Conservation (phyloP, 2,797 vertebrate species). For the Chloroceryle amazona region DNA sequence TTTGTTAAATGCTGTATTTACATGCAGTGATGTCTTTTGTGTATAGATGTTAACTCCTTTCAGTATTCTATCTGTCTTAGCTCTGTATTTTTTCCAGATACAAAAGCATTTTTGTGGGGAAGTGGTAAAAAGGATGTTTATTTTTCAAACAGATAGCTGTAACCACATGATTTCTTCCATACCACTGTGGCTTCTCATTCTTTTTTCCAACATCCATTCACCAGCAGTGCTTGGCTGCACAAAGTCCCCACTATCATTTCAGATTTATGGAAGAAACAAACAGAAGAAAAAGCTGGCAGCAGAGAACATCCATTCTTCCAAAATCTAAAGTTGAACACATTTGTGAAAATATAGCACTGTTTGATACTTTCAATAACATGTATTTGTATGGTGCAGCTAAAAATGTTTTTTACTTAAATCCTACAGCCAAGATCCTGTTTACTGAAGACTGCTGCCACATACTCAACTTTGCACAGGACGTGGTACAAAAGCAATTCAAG, state of each 20-base stretch:
- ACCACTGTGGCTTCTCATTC: constrained; percentile 25
- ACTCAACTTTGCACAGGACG: background rate
- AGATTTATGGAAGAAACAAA: constrained; percentile 50
- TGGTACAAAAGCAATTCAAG: background rate
- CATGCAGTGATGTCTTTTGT: background rate
- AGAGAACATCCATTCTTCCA: constrained; percentile 19
- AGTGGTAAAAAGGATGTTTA: constrained; percentile 53
- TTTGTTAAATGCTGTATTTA: background rate
- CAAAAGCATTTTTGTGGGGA: constrained; percentile 27
- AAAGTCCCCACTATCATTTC: background rate
- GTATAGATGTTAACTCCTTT: background rate
- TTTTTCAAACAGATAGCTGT: constrained; percentile 56
- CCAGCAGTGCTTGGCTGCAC: background rate
- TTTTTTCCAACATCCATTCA: constrained; percentile 37
- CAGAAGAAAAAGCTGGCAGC: constrained; percentile 25
- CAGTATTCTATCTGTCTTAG: background rate
- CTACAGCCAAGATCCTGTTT: background rate
- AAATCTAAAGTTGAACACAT: constrained; percentile 32
- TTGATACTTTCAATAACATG: constrained; percentile 11
- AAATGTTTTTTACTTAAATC: background rate
- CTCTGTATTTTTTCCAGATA: constrained; percentile 38
- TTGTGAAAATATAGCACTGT: background rate
- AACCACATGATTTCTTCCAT: constrained; percentile 53
- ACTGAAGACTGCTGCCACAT: background rate
- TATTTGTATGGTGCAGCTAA: background rate